Evolutionary conservation across 92 coral and sea anemone species (phyloP).

Genomic region (Paragorgia papillata): DNA sequence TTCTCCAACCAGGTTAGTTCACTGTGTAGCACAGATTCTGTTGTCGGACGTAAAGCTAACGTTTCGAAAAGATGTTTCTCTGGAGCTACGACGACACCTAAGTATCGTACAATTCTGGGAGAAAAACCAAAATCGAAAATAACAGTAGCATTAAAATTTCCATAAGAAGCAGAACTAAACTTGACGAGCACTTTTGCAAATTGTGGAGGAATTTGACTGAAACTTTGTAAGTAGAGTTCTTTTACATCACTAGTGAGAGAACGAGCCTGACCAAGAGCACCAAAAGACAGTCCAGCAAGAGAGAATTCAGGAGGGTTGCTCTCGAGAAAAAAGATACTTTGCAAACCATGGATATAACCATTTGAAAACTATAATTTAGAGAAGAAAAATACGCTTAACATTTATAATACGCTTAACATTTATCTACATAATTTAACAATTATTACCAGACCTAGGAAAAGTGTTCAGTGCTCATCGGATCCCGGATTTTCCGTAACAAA

Average conservation of each 20-base stretch:
- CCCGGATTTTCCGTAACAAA: too few relatives aligned
- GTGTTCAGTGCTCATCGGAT: too few relatives aligned
- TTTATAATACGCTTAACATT: too few relatives aligned
- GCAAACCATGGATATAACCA: constrained; percentile 65
- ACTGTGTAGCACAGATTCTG: constrained; percentile 67
- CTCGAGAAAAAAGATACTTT: constrained; percentile 77
- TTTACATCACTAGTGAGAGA: constrained; percentile 59
- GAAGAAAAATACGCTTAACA: not conserved
- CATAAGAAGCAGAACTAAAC: constrained; percentile 74
- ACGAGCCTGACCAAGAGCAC: constrained; percentile 37
- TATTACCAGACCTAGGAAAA: too few relatives aligned
- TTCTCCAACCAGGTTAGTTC: constrained; percentile 81
- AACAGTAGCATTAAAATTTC: constrained; percentile 77
- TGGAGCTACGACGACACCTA: constrained; percentile 91
- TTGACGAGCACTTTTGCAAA: constrained; percentile 60
- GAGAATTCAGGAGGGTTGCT: constrained; percentile 78
- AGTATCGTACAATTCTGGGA: constrained; percentile 71
- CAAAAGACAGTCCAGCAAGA: constrained; percentile 54
- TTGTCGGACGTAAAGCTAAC: constrained; percentile 43
- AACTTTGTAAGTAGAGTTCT: constrained; percentile 38
- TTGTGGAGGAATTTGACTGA: constrained; percentile 33
- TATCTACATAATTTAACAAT: too few relatives aligned
- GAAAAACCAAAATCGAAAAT: constrained; percentile 80
- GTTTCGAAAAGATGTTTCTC: constrained; percentile 69
- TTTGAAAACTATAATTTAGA: constrained; percentile 62